A percentile compares a stretch with the other conserved stretches of the same genome.
phyloP scores from a whole-genome alignment of 2,797 vertebrate species.

The Enteromius afrohamiltoni region DNA sequence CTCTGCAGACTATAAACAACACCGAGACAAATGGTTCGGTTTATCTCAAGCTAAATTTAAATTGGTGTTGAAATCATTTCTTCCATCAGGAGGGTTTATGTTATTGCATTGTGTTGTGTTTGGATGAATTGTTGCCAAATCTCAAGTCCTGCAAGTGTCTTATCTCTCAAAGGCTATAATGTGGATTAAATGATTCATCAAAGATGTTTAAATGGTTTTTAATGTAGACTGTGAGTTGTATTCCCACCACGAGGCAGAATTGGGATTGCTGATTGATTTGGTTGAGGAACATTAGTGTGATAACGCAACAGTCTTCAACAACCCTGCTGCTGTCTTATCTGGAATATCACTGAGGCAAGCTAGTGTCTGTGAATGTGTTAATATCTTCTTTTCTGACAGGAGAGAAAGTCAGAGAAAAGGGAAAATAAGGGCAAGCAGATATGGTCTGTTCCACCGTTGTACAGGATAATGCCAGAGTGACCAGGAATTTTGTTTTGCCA shows the following conservation, averaged over 20 bases:
- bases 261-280: slow-evolving; percentile 25
- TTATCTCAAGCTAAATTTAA: slow-evolving; percentile 11
- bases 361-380: slow-evolving; percentile 14
- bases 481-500: not conserved
- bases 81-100: slow-evolving; percentile 6
- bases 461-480: slow-evolving; percentile 14
- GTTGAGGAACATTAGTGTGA: slow-evolving; percentile 22
- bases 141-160: slow-evolving; percentile 26
- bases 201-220: slow-evolving; percentile 39
- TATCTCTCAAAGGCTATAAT: slow-evolving; percentile 39
- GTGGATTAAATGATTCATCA: slow-evolving; percentile 42
- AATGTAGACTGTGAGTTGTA: slow-evolving; percentile 31
- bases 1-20: slow-evolving; percentile 2
- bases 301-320: slow-evolving; percentile 6
- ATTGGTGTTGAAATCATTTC: not conserved
- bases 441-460: slow-evolving; percentile 13
- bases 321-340: slow-evolving; percentile 8
- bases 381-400: slow-evolving; percentile 8
- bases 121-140: slow-evolving; percentile 19
- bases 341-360: slow-evolving; percentile 26
- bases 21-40: not conserved
- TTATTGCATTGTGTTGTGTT: not conserved
- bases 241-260: slow-evolving; percentile 35
- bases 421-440: slow-evolving; percentile 39
- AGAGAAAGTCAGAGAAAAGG: not conserved